Conservation (phyloP, 2,113 vertebrate genomes). For the Pluvianellus socialis region DNA sequence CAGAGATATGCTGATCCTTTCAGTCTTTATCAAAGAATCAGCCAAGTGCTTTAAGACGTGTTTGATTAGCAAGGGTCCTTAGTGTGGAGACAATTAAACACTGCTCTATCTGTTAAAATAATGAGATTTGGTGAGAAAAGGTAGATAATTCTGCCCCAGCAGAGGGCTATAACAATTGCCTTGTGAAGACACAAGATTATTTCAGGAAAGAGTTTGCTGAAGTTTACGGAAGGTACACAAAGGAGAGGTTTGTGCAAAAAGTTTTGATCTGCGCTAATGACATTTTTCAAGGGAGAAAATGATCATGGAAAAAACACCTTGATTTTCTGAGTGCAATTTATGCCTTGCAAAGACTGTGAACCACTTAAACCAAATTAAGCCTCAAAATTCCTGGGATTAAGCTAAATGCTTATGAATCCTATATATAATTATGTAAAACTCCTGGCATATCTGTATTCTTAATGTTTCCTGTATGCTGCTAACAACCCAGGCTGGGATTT, state of each 20-base stretch:
- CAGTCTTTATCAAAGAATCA: constrained; percentile 26
- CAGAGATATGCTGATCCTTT: constrained; percentile 38
- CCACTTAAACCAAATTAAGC: neutral
- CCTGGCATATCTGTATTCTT: neutral
- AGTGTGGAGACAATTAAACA: neutral
- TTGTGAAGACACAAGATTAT: neutral
- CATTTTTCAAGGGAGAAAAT: neutral
- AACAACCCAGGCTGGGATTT: neutral
- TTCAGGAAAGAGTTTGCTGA: neutral
- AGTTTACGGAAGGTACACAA: neutral
- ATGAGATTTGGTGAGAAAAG: constrained; percentile 2
- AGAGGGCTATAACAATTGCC: neutral
- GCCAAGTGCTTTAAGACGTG: constrained; percentile 31
- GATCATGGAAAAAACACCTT: neutral
- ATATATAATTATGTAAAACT: neutral
- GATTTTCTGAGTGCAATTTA: neutral
- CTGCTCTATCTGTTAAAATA: constrained; percentile 14
- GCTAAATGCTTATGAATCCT: neutral
- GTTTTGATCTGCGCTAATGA: neutral
- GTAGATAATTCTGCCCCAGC: neutral
- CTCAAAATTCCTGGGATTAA: neutral
- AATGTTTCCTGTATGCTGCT: neutral
- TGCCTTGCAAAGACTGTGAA: neutral
- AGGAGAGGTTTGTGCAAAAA: neutral
- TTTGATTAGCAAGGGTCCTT: constrained; percentile 12